A percentile compares a stretch with the other conserved stretches of the same genome.
phyloP scores from a whole-genome alignment of 1,140 invertebrate species.

The Macrosteles quadrilineatus region DNA sequence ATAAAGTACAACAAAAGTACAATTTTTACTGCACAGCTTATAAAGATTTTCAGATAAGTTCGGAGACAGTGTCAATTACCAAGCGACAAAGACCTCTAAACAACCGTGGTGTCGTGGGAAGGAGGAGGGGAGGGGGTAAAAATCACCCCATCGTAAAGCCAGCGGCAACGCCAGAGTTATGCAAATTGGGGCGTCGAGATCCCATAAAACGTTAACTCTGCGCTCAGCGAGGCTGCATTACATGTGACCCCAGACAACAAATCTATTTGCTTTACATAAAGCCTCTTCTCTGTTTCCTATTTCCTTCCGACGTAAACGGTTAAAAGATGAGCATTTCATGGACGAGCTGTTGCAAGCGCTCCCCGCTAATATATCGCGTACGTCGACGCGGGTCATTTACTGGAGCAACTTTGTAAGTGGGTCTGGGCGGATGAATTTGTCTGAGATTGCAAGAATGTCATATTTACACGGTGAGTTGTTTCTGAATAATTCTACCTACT shows the following conservation, averaged over 20 bases:
- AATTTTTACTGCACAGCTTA: neutral
- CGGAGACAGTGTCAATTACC: constrained; percentile 5
- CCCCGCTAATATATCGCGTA: too few relatives aligned
- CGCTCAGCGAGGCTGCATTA: constrained; percentile 26
- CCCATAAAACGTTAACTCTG: constrained; percentile 31
- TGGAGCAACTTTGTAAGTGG: too few relatives aligned
- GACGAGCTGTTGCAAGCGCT: neutral
- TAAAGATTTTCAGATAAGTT: neutral
- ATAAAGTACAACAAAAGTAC: neutral
- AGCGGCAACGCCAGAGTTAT: constrained; percentile 20
- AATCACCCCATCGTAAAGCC: constrained; percentile 29
- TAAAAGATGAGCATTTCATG: constrained; percentile 9
- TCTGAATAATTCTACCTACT: too few relatives aligned
- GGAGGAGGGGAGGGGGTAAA: constrained; percentile 19
- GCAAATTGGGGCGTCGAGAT: constrained; percentile 32
- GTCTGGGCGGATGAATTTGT: too few relatives aligned
- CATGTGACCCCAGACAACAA: constrained; percentile 12
- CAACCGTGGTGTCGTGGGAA: neutral
- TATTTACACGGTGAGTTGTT: too few relatives aligned
- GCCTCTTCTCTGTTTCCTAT: constrained; percentile 8
- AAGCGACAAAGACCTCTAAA: constrained; percentile 18
- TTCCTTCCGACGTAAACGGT: constrained; percentile 14
- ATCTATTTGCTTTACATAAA: constrained; percentile 17
- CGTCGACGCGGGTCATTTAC: too few relatives aligned
- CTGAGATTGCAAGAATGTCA: too few relatives aligned